Evolutionary conservation across 2,888 invertebrate species (phyloP).

Genomic region (Microctonus hyperodae): DNA sequence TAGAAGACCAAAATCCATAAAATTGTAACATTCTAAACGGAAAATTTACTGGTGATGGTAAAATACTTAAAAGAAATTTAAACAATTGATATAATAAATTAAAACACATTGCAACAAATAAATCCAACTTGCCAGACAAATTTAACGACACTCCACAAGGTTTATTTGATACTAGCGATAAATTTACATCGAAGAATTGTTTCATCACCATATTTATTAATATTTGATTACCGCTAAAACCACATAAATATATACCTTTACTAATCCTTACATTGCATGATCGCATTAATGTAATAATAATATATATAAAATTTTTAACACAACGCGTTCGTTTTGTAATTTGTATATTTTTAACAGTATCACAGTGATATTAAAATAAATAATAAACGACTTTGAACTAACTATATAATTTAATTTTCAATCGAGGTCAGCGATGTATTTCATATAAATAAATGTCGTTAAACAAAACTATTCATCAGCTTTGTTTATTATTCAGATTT

Average conservation of each 20-base stretch:
- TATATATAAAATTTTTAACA: not conserved
- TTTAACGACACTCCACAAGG: not conserved
- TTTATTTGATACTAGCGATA: not conserved
- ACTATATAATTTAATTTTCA: not conserved
- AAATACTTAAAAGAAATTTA: not conserved
- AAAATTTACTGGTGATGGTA: not conserved
- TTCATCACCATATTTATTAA: not conserved
- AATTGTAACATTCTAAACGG: not conserved
- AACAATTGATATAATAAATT: not conserved
- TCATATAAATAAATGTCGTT: not conserved
- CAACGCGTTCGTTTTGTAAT: not conserved
- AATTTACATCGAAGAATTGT: not conserved
- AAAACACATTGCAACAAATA: not conserved
- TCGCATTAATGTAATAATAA: not conserved
- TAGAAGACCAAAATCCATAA: not conserved
- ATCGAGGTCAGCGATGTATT: not conserved
- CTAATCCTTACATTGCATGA: not conserved
- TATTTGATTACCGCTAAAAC: not conserved
- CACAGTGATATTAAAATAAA: not conserved
- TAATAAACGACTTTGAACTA: not conserved
- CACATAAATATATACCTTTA: not conserved
- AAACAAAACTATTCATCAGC: not conserved
- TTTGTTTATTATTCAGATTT: not conserved
- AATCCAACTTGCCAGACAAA: too few relatives aligned
- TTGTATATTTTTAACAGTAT: not conserved